A percentile compares a stretch with the other conserved stretches of the same genome.
These are phyloP conservation scores for Cheilosia vernalis DNA, from an alignment of 2,888 invertebrate genomes.

Conservation along the genomic window DNA sequence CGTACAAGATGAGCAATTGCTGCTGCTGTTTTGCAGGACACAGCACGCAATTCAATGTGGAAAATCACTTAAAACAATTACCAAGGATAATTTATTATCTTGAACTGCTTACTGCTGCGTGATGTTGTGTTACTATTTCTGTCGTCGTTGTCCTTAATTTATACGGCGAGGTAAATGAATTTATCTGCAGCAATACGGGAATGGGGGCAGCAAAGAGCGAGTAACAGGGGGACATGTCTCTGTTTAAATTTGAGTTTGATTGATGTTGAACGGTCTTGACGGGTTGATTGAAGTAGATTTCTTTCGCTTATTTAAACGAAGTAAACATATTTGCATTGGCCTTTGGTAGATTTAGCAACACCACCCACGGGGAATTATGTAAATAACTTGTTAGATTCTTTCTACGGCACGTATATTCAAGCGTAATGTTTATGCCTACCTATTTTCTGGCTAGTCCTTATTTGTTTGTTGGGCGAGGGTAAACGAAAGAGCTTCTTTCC, in stretches of 20 bases:
- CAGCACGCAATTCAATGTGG: slow-evolving; percentile 52
- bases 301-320: not conserved
- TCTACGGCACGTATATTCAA: not conserved
- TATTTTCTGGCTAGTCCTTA: not conserved
- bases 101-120: slow-evolving; percentile 27
- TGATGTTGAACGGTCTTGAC: slow-evolving; percentile 23
- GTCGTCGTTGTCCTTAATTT: slow-evolving; percentile 55
- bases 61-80: slow-evolving; percentile 68
- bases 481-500: not conserved
- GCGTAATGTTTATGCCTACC: not conserved
- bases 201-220: too few relatives aligned
- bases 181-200: slow-evolving; percentile 35
- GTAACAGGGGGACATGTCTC: not conserved
- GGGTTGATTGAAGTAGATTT: slow-evolving; percentile 33
- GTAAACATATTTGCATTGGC: slow-evolving; percentile 3
- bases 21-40: slow-evolving; percentile 30
- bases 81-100: slow-evolving; percentile 65
- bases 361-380: not conserved
- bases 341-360: slow-evolving; percentile 7
- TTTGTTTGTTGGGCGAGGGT: not conserved
- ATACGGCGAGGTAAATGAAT: slow-evolving; percentile 66
- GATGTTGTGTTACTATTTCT: slow-evolving; percentile 23
- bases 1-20: slow-evolving; percentile 53
- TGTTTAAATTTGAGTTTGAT: slow-evolving; percentile 44
- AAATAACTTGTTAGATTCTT: not conserved